Evolutionary conservation across 1,140 invertebrate genomes (phyloP).

Genomic region (Dinoponera quadriceps): DNA sequence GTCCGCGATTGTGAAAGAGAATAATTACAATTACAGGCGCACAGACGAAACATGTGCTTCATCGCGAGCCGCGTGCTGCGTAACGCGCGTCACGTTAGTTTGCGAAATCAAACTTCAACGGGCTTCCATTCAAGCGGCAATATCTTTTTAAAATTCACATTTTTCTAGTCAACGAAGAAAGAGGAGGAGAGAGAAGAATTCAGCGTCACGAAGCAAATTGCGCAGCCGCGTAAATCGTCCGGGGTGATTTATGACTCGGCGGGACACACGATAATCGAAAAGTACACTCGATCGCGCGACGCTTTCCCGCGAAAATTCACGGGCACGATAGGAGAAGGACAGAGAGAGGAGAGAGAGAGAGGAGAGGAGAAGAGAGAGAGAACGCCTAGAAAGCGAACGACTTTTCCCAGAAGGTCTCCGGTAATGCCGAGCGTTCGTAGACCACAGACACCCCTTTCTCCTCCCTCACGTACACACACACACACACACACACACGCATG

Average conservation of each 20-base stretch:
- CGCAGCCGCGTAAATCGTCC: constrained; percentile 3
- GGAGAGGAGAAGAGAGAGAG: too few species aligned
- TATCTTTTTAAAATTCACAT: too few species aligned
- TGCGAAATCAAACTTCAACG: too few species aligned
- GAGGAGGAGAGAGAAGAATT: background rate
- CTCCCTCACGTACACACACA: background rate
- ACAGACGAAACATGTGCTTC: too few species aligned
- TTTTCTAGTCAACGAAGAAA: too few species aligned
- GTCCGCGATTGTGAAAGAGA: too few species aligned
- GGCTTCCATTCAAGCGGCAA: too few species aligned
- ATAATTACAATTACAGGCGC: too few species aligned
- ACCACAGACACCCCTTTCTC: background rate
- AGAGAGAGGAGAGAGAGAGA: too few species aligned
- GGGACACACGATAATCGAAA: constrained; percentile 52
- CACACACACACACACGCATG: background rate
- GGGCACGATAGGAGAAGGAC: constrained; percentile 2
- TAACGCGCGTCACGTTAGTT: too few species aligned
- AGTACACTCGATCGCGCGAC: constrained; percentile 34
- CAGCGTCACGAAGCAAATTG: background rate
- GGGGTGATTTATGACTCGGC: constrained; percentile 32
- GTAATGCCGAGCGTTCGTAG: constrained; percentile 35
- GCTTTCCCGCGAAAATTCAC: constrained; percentile 22
- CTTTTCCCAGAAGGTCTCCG: constrained; percentile 42
- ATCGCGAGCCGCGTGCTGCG: too few species aligned
- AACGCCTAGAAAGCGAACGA: constrained; percentile 28